Evolutionary conservation across 2,888 invertebrate genomes (phyloP).

Genomic region (Torymus tubicola): DNA sequence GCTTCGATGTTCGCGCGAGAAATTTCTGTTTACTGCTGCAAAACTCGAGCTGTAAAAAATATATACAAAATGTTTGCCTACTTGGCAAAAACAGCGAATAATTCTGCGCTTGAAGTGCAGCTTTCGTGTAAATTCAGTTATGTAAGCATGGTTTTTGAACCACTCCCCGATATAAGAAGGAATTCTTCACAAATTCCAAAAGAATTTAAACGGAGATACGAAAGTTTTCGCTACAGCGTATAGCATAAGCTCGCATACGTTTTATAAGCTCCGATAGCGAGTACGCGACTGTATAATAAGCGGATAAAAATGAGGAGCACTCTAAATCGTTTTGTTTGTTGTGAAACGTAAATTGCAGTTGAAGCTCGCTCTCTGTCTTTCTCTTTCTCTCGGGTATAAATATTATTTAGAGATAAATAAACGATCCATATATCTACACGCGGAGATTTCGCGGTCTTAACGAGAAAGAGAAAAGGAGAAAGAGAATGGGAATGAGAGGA

Average conservation of each 20-base stretch:
- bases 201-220: slow-evolving; percentile 14
- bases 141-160: slow-evolving; percentile 23
- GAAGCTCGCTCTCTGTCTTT: slow-evolving; percentile 51
- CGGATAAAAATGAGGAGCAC: slow-evolving; percentile 48
- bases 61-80: slow-evolving; percentile 14
- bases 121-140: slow-evolving; percentile 68
- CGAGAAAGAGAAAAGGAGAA: not conserved
- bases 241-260: not conserved
- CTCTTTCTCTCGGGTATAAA: slow-evolving; percentile 57
- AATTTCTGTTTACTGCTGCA: slow-evolving; percentile 24
- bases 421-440: slow-evolving; percentile 52
- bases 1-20: slow-evolving; percentile 34
- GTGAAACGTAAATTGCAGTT: slow-evolving; percentile 33
- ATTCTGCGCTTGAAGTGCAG: slow-evolving; percentile 62
- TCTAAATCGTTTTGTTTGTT: slow-evolving; percentile 34
- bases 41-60: not conserved
- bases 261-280: slow-evolving; percentile 18
- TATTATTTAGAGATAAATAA: slow-evolving; percentile 50
- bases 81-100: not conserved
- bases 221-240: slow-evolving; percentile 6
- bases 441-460: slow-evolving; percentile 52
- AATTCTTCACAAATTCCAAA: slow-evolving; percentile 18
- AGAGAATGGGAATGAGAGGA: slow-evolving; percentile 3
- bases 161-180: slow-evolving; percentile 25
- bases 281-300: not conserved